phyloP scores from a whole-genome alignment of 2,797 vertebrate species.

The Acanthornis magna region DNA sequence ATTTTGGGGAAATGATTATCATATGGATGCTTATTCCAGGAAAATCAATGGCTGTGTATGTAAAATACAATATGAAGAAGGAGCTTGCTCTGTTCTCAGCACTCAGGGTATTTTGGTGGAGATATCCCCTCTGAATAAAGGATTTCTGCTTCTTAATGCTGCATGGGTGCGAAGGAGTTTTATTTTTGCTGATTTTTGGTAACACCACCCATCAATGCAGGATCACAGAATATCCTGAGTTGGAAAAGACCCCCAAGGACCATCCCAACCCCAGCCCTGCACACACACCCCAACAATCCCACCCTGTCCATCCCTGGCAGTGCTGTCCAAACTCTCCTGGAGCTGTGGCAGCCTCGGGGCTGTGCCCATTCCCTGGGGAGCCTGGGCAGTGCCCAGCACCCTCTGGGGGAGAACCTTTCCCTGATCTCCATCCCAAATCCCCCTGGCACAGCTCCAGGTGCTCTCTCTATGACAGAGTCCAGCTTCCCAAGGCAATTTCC shows the following conservation, averaged over 20 bases:
- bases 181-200: not conserved
- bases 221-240: not conserved
- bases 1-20: not conserved
- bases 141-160: not conserved
- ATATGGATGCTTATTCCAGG: not conserved
- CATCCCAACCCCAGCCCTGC: not conserved
- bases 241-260: not conserved
- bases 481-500: not conserved
- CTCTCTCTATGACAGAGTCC: not conserved
- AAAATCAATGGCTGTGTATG: not conserved
- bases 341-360: not conserved
- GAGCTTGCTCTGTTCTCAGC: not conserved
- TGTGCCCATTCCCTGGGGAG: not conserved
- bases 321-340: rapidly evolving
- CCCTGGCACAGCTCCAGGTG: rapidly evolving
- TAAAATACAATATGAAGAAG: not conserved
- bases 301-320: not conserved
- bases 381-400: not conserved
- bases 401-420: not conserved
- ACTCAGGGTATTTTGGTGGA: not conserved
- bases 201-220: rapidly evolving
- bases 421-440: rapidly evolving
- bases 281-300: rapidly evolving
- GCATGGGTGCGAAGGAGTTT: not conserved
- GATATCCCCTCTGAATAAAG: not conserved